Conservation (phyloP, 2,888 invertebrate species). For the Synanthedon andrenaeformis region DNA sequence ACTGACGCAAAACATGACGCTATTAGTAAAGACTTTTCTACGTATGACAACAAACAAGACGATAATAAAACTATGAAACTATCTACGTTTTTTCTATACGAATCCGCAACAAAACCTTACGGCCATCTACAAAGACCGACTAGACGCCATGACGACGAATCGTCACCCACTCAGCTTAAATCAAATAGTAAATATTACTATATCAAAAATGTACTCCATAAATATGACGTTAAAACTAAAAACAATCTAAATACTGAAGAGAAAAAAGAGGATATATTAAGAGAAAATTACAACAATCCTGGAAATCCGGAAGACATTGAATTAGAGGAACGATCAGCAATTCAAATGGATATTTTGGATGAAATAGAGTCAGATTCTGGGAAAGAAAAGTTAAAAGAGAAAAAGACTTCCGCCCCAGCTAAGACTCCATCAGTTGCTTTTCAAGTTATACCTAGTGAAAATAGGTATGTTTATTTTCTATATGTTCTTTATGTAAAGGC, state of each 20-base stretch:
- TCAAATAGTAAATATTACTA: constrained; percentile 51
- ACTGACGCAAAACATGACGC: constrained; percentile 19
- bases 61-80: constrained; percentile 30
- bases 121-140: constrained; percentile 43
- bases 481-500: too few species aligned
- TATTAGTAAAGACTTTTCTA: constrained; percentile 50
- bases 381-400: constrained; percentile 21
- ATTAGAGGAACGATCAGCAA: constrained; percentile 42
- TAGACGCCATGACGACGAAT: constrained; percentile 45
- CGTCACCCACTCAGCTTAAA: constrained; percentile 17
- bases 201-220: constrained; percentile 52
- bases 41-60: constrained; percentile 25
- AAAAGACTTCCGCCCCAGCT: constrained; percentile 32
- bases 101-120: constrained; percentile 54
- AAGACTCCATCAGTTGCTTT: constrained; percentile 59
- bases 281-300: constrained; percentile 28
- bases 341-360: constrained; percentile 34
- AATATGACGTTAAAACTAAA: constrained; percentile 30
- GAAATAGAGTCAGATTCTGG: constrained; percentile 19
- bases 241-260: constrained; percentile 11
- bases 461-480: constrained; percentile 33
- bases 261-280: constrained; percentile 17
- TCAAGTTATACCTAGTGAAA: constrained; percentile 63
- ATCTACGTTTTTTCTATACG: constrained; percentile 54
- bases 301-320: constrained; percentile 20